Conservation (phyloP, 2,797 vertebrate species). For the Calcarius lapponicus region DNA sequence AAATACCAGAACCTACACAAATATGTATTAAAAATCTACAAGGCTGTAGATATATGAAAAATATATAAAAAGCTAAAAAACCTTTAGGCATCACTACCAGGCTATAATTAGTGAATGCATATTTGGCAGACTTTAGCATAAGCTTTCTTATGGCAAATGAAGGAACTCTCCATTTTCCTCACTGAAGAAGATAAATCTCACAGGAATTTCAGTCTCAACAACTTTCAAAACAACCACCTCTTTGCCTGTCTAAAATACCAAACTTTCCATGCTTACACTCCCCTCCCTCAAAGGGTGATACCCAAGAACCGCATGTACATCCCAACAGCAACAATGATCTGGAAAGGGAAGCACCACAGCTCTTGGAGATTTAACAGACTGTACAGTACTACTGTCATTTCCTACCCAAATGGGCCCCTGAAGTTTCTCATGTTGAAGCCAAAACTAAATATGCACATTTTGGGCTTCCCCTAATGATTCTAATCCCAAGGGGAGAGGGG, state of each 20-base stretch:
- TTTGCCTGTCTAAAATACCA: background rate
- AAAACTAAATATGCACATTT: background rate
- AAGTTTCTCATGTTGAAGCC: background rate
- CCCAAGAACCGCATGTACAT: background rate
- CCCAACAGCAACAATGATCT: background rate
- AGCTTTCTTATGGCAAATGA: background rate
- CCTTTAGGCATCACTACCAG: background rate
- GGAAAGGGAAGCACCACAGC: background rate
- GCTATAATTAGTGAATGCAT: background rate
- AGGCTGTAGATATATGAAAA: background rate
- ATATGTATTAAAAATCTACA: background rate
- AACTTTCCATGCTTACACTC: fast-evolving
- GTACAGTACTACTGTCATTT: background rate
- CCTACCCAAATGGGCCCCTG: background rate
- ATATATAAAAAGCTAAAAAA: background rate
- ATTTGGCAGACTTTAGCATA: background rate
- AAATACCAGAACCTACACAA: background rate
- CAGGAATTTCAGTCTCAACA: background rate
- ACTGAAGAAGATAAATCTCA: background rate
- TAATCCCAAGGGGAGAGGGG: background rate
- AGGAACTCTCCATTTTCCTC: background rate
- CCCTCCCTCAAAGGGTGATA: background rate
- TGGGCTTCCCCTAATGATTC: background rate
- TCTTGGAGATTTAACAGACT: background rate
- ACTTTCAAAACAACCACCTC: background rate